Conservation (phyloP, 2,113 vertebrate species). For the Hassar affinis region DNA sequence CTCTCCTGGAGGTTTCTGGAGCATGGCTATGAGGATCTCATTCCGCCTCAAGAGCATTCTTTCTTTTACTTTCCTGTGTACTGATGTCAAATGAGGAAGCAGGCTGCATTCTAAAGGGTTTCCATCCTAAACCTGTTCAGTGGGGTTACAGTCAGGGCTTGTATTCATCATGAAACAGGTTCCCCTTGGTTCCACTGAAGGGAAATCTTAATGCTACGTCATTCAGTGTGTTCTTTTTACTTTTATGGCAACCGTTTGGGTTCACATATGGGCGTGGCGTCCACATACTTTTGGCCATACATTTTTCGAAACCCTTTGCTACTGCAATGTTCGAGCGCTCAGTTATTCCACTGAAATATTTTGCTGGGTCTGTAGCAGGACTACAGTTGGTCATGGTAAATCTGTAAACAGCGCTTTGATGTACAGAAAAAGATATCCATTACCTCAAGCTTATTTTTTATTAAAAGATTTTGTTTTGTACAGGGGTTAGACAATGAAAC, state of each 20-base stretch:
- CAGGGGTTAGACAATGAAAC: no score
- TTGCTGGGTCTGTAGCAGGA: neutral
- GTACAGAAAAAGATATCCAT: accelerated
- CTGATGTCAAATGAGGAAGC: neutral
- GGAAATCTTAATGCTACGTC: no score
- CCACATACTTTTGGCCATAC: no score
- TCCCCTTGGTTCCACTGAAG: no score
- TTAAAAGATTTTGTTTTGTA: neutral
- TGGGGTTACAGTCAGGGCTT: neutral
- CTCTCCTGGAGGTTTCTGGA: neutral
- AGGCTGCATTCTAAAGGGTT: neutral
- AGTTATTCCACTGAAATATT: neutral
- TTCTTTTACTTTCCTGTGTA: neutral
- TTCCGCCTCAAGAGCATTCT: neutral
- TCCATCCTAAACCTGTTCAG: neutral
- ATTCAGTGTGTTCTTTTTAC: neutral
- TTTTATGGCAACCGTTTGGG: neutral
- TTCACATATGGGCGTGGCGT: neutral
- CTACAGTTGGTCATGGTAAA: neutral
- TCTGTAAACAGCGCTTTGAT: no score
- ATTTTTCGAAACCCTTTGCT: neutral
- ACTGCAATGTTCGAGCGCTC: neutral
- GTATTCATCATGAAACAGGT: neutral
- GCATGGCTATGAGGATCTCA: neutral
- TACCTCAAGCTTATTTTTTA: neutral